These are phyloP conservation scores for Eulemur mongoz DNA, from an alignment of 2,797 vertebrate genomes.

Conservation along the genomic window DNA sequence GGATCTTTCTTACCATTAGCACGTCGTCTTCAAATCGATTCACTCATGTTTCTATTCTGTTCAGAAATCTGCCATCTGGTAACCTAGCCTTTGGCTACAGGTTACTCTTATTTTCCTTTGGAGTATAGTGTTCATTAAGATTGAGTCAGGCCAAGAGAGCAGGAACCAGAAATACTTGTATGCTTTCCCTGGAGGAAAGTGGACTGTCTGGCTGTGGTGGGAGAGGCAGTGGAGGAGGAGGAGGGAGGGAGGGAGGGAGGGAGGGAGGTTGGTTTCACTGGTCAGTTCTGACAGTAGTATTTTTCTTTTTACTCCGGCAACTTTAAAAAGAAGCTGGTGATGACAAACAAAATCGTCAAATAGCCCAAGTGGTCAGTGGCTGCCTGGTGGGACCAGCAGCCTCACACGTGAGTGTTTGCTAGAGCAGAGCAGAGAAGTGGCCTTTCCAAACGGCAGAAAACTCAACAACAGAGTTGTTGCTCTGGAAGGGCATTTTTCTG, in stretches of 20 bases:
- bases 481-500: not conserved
- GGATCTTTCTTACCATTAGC: not conserved
- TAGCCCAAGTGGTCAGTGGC: not conserved
- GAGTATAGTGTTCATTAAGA: not conserved
- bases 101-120: not conserved
- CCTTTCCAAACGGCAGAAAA: not conserved
- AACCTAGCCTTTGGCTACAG: not conserved
- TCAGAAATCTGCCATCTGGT: not conserved
- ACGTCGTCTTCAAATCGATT: not conserved
- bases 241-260: too few species aligned
- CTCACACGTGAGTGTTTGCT: not conserved
- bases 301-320: not conserved
- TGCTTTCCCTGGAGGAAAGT: not conserved
- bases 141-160: not conserved
- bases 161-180: constrained; percentile 13
- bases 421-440: not conserved
- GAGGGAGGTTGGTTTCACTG: not conserved
- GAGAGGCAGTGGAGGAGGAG: accelerated
- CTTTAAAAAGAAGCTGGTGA: not conserved
- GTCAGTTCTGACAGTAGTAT: not conserved
- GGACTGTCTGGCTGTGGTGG: not conserved
- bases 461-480: not conserved
- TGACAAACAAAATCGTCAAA: not conserved
- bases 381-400: not conserved
- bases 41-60: not conserved